phyloP scores from a whole-genome alignment of 2,888 invertebrate genomes.

The Brachycybe producta region DNA sequence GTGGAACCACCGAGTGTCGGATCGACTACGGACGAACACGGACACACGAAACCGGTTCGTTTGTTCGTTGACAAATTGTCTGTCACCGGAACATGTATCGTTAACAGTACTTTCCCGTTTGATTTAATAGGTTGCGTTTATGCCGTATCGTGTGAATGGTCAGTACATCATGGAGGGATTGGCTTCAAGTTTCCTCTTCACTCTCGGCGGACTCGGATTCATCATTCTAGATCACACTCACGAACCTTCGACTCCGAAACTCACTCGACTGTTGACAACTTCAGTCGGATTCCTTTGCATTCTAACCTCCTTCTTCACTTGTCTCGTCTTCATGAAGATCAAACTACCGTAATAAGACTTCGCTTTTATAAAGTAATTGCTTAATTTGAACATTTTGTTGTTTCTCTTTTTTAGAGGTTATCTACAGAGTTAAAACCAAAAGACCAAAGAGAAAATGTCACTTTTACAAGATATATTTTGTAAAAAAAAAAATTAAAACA shows the following conservation, averaged over 20 bases:
- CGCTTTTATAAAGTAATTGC: background rate
- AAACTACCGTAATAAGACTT: conserved; percentile 58
- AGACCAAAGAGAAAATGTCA: too few species aligned
- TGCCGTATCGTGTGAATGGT: conserved; percentile 96
- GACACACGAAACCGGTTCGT: conserved; percentile 82
- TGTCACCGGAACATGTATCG: too few species aligned
- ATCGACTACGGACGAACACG: conserved; percentile 93
- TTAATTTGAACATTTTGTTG: background rate
- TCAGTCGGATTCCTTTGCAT: conserved; percentile 85
- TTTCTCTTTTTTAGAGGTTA: conserved; percentile 32
- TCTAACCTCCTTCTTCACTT: conserved; percentile 84
- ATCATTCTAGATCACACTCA: conserved; percentile 91
- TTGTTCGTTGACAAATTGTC: conserved; percentile 22
- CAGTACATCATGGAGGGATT: conserved; percentile 99
- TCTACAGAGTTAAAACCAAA: conserved; percentile 26
- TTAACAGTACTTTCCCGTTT: conserved; percentile 12
- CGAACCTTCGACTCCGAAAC: conserved; percentile 73
- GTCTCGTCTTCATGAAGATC: conserved; percentile 98
- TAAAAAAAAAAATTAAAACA: too few species aligned
- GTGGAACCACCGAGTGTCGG: conserved; percentile 97
- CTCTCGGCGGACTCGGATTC: conserved; percentile 89
- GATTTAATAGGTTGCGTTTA: conserved; percentile 67
- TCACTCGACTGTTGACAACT: conserved; percentile 78
- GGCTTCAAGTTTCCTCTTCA: conserved; percentile 93
- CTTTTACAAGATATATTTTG: too few species aligned